Conservation (phyloP, 2,888 invertebrate genomes). For the Anticlea derivata region DNA sequence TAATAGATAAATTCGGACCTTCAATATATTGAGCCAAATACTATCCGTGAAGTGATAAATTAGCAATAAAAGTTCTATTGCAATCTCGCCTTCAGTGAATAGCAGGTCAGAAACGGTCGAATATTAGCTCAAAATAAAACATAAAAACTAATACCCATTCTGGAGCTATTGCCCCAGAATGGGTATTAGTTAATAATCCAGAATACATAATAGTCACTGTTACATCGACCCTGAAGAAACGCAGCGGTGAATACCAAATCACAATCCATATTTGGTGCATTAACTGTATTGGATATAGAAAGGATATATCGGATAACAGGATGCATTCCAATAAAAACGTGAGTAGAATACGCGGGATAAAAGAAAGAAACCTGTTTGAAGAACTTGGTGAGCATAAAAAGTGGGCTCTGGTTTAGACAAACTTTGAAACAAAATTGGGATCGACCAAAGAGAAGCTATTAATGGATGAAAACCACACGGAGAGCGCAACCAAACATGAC, state of each 20-base stretch:
- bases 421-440: background rate
- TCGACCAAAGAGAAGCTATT: no score
- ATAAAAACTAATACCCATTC: constrained; percentile 21
- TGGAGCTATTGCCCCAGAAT: constrained; percentile 36
- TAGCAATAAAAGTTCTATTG: no score
- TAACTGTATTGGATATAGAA: constrained; percentile 49
- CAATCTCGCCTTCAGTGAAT: no score
- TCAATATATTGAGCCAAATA: no score
- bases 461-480: no score
- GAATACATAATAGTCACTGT: constrained; percentile 41
- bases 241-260: constrained; percentile 41
- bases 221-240: constrained; percentile 59
- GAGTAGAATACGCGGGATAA: constrained; percentile 38
- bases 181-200: constrained; percentile 1
- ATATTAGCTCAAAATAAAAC: no score
- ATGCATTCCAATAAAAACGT: constrained; percentile 51
- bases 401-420: background rate
- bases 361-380: constrained; percentile 29
- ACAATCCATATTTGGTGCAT: constrained; percentile 57
- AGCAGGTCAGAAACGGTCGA: no score
- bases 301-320: constrained; percentile 49
- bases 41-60: no score
- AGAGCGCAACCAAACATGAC: no score
- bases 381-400: background rate
- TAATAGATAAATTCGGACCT: no score